These are phyloP conservation scores for Heliconius charithonia DNA, from an alignment of 2,888 invertebrate species.

Conservation along the genomic window DNA sequence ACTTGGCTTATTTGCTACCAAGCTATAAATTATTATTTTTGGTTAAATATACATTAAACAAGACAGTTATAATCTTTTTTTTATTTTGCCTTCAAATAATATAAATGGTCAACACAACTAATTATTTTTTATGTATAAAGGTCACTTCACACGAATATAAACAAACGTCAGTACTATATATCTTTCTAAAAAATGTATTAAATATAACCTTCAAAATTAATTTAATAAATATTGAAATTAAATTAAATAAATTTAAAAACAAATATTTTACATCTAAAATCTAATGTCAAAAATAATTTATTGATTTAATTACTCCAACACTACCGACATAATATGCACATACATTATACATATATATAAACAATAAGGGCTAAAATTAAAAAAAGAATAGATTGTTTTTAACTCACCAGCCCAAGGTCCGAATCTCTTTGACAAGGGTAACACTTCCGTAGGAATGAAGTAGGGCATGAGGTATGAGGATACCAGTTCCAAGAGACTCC, in stretches of 20 bases:
- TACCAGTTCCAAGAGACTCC: slow-evolving; percentile 84
- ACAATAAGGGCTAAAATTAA: background rate
- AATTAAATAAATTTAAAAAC: too few relatives aligned
- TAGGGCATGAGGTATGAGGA: slow-evolving; percentile 86
- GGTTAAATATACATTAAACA: too few relatives aligned
- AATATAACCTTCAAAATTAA: too few relatives aligned
- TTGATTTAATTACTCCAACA: too few relatives aligned
- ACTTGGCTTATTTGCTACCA: too few relatives aligned
- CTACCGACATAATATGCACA: background rate
- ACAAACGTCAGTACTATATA: too few relatives aligned
- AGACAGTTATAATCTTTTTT: background rate
- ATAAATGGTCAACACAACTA: background rate
- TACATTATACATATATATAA: background rate
- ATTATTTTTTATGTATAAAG: background rate
- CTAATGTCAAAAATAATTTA: too few relatives aligned
- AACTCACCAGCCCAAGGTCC: slow-evolving; percentile 94
- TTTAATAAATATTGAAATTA: too few relatives aligned
- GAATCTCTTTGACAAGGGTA: slow-evolving; percentile 85
- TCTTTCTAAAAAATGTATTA: too few relatives aligned
- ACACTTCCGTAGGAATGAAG: slow-evolving; percentile 85
- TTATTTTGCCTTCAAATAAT: background rate
- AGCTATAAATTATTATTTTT: too few relatives aligned
- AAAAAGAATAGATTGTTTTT: slow-evolving; percentile 30
- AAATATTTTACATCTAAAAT: too few relatives aligned
- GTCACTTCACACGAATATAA: too few relatives aligned